Evolutionary conservation across 2,797 vertebrate species (phyloP), one percentile per base, ranked within the genome.

Genomic region (Scleropages formosus): DNA sequence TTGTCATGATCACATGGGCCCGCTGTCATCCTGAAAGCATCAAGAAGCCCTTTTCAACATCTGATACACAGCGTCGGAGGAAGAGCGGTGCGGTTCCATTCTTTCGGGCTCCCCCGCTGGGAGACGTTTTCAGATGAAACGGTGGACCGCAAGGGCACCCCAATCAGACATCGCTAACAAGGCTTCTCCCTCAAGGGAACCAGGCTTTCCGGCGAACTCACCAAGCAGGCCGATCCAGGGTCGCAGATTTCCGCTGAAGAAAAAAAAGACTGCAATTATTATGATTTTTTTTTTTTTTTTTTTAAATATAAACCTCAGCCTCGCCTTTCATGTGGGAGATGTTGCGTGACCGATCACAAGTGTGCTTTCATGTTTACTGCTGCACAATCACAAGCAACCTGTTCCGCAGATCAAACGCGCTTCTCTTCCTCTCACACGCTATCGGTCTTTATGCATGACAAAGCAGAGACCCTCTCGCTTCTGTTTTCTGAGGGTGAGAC

Each of bases 331-430:
- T 67, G 53, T 51, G 39, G 44, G 68, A 78, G 62, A 6, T 62
- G 63, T 62, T 71, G 71, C 68, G 81, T 73, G 79, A 82, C 81
- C 67, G 78, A 80, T 80, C 65, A 62, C 79, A 80, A 77, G 78
- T 77, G 67, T 73, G 60, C 73, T 76, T 84, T 81, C 79, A 80
- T 80, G 80, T 77, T 75, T 53, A 75, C 62, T 75, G 74, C 75
- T 67, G 73, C 80, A 72, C 77, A 84, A 81, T 78, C 80, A 73
- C 60, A 70, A 78, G 53, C 51, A 76, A 75, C 81, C 81, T 76
- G 4, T 49, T 61, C n/a, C 51, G 31, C 69, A 74, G 80, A 85
- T 80, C 81, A 82, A 81, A 84, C 80, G 78, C 74, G 56, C 58
- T 72, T 1, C 74, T 18, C 61, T 79, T 63, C 20, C 79, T 61